Evolutionary conservation across 2,888 invertebrate species (phyloP).

Genomic region (Amiota communis): DNA sequence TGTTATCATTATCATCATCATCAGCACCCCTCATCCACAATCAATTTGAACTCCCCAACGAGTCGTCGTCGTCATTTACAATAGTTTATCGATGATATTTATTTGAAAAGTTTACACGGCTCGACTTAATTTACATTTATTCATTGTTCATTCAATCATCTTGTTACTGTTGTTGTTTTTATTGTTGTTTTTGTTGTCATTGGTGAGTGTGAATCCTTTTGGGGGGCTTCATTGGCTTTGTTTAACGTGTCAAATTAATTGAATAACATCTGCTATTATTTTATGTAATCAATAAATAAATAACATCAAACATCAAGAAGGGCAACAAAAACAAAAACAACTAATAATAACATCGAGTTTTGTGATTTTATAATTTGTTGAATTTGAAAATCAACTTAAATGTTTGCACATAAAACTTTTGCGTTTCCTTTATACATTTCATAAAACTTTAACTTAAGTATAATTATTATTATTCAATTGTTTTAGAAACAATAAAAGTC

Average conservation of each 20-base stretch:
- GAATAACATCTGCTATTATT: slow-evolving; percentile 65
- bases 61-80: neutral
- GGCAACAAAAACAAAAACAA: slow-evolving; percentile 9
- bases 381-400: too few species aligned
- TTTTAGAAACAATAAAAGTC: too few species aligned
- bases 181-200: neutral
- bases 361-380: neutral
- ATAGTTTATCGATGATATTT: neutral
- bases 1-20: too few species aligned
- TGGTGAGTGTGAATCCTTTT: slow-evolving; percentile 4
- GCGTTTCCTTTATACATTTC: too few species aligned
- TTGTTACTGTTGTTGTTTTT: neutral
- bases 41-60: neutral
- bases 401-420: too few species aligned
- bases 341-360: slow-evolving; percentile 25
- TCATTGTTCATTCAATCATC: too few species aligned
- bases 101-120: slow-evolving; percentile 7
- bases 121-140: too few species aligned
- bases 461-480: too few species aligned
- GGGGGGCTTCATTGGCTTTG: slow-evolving; percentile 1
- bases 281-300: slow-evolving; percentile 49
- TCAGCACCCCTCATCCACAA: neutral
- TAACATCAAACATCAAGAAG: slow-evolving; percentile 1
- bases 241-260: slow-evolving; percentile 57
- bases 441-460: too few species aligned